Base-by-base conservation (phyloP, 2,113 vertebrate genomes). In the Dipodomys merriami region DNA sequence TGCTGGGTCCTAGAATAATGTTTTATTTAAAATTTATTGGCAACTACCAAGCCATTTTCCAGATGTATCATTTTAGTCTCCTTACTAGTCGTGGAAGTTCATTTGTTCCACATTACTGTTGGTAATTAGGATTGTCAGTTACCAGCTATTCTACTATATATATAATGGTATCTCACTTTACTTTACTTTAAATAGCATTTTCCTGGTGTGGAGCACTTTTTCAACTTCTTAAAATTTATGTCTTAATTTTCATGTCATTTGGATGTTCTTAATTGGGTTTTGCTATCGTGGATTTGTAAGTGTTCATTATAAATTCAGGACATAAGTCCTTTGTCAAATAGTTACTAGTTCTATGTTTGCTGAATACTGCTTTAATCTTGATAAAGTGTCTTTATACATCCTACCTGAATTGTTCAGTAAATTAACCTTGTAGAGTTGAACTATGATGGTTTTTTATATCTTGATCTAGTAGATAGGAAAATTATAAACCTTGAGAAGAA, bases 181-280 rank as follows among this genome's bases (percentile, higher is more conserved):
- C 72, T 89, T 91, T 86, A 13, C 46, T 91, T 93, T 78, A 82
- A 77, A 86, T 71, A 46, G 19, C 62, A 53, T 92, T 92, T 85
- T 29, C 11, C n/a, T 95, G 49, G 46, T 76, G 53, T 87, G 79
- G 60, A 83, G 4, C 1, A 12, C 22, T 74, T 86, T 86, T 91
- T 67, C 62, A 85, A 27, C 23, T 82, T 94, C 35, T 71, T 81
- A 35, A 15, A 65, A 81, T 67, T 27, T 81, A 1, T 65, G 62
- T 82, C 57, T 88, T 49, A 19, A 27, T 57, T 91, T 65, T 87
- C 9, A 80, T 22, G 15, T 71, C 78, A 57, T 68, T 92, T 76
- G 13, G 13, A 68, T n/a, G n/a, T 90, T 87, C 91, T 95, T 83
- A 81, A 18, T 57, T 74, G 46, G 23, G 5, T 74, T 77, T 90